Base-by-base conservation (phyloP, 2,797 vertebrate genomes). In the Chaunax sp. region DNA sequence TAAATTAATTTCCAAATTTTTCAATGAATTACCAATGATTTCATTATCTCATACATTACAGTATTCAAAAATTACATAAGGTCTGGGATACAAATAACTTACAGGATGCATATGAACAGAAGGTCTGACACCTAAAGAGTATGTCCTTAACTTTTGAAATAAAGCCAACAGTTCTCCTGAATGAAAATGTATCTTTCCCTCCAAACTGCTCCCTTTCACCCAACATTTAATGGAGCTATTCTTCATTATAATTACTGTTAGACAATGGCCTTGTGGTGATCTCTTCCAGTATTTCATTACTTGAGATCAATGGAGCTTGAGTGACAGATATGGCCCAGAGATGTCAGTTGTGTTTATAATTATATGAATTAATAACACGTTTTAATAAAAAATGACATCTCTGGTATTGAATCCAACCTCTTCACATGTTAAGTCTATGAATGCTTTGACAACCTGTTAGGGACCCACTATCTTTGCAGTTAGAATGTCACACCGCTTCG, bases 241-340 rank as follows among this genome's bases (percentile, higher is more conserved):
- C 26, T 74, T 91, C 87, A 84, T 61, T 70, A 51, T 86, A 84
- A 88, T 87, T 84, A 82, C 77, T 58, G 43, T 67, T 75, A 81
- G 80, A 83, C 59, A 51, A 35, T 72, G 73, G 71, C 78, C 78
- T 82, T 49, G 78, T 55, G 60, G 37, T 77, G 80, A 82, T 83
- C 74, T 74, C 64, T 43, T 66, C 35, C 69, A 51, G n/a, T 46
- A 33, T 78, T 87, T 89, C 81, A 89, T 90, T 87, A 83, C 69
- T 82, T 74, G 53, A 83, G 52, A 83, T 85, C 75, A 84, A 74
- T 87, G 74, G 62, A 20, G 78, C 72, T 58, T 82, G 75, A 82
- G 69, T 80, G 81, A 88, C 77, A 80, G 56, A 83, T 81, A 71
- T 72, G 49, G 58, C 67, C 75, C 43, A 1, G 5, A 74, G 64